Percentiles rank a stretch among this genome's conserved stretches.
phyloP scores from a whole-genome alignment of 1,140 invertebrate genomes.

The Stegodyphus dumicola region DNA sequence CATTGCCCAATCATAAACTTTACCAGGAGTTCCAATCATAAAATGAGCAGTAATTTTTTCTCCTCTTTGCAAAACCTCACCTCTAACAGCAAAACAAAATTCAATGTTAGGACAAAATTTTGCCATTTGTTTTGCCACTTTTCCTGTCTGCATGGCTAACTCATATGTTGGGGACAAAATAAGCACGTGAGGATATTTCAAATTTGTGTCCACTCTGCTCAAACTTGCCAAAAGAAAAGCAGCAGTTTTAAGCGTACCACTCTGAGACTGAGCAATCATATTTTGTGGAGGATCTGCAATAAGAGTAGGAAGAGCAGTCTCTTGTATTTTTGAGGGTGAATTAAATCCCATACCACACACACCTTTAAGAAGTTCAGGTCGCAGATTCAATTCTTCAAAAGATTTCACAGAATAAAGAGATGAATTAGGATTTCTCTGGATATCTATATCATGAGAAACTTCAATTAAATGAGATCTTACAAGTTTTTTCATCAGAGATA shows the following conservation, averaged over 20 bases:
- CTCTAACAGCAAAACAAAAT: conserved; percentile 91
- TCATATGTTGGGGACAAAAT: conserved; percentile 72
- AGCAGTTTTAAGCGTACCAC: conserved; percentile 98
- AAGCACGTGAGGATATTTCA: conserved; percentile 78
- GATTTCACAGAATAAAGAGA: conserved; percentile 93
- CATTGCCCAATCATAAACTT: conserved; percentile 85
- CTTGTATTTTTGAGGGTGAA: conserved; percentile 97
- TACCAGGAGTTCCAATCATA: conserved; percentile 88
- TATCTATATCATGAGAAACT: conserved; percentile 86
- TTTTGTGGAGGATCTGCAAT: conserved; percentile 95
- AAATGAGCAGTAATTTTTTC: conserved; percentile 84
- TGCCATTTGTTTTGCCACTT: conserved; percentile 94
- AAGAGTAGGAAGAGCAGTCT: conserved; percentile 92
- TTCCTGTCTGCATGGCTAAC: conserved; percentile 95
- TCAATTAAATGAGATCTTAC: too few species aligned
- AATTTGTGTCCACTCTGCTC: conserved; percentile 85
- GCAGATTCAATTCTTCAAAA: conserved; percentile 93
- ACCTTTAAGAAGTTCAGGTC: conserved; percentile 89
- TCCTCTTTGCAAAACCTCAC: conserved; percentile 80
- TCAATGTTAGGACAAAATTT: conserved; percentile 90
- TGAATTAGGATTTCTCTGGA: conserved; percentile 91
- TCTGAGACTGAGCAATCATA: conserved; percentile 99
- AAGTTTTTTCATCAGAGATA: too few species aligned
- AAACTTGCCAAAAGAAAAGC: conserved; percentile 98
- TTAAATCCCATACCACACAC: conserved; percentile 98